Conservation (phyloP, 2,888 invertebrate genomes). For the Electrophaes corylata region DNA sequence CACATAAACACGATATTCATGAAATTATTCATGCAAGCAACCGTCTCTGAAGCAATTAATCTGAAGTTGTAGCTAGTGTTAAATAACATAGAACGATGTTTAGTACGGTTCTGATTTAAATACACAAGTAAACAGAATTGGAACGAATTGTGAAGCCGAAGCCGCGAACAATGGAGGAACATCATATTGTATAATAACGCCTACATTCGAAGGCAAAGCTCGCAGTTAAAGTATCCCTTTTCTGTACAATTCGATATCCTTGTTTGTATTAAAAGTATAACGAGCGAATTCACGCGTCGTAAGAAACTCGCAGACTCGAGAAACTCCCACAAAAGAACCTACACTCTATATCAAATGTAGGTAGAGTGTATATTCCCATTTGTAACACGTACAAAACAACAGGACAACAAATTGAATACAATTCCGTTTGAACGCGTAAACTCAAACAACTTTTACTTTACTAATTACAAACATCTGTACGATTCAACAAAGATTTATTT, state of each 20-base stretch:
- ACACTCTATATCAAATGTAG: too few relatives aligned
- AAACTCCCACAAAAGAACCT: slow-evolving; percentile 38
- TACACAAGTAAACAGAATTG: slow-evolving; percentile 39
- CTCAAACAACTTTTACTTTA: slow-evolving; percentile 35
- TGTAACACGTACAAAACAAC: slow-evolving; percentile 16
- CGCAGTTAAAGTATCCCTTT: slow-evolving; percentile 49
- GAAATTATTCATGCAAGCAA: slow-evolving; percentile 51
- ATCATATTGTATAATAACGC: slow-evolving; percentile 58
- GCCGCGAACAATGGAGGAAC: slow-evolving; percentile 57
- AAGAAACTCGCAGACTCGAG: slow-evolving; percentile 38
- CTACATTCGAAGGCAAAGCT: slow-evolving; percentile 47
- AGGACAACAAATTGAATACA: slow-evolving; percentile 28
- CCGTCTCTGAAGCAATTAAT: slow-evolving; percentile 53
- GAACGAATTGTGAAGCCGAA: slow-evolving; percentile 55
- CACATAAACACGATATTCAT: slow-evolving; percentile 54
- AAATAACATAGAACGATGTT: slow-evolving; percentile 32
- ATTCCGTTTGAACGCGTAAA: slow-evolving; percentile 30
- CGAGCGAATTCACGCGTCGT: slow-evolving; percentile 51
- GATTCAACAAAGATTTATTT: slow-evolving; percentile 45
- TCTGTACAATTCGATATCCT: slow-evolving; percentile 54
- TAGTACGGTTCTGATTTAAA: slow-evolving; percentile 35
- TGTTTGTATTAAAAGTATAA: slow-evolving; percentile 56
- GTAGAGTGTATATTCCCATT: slow-evolving; percentile 14
- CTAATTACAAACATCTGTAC: slow-evolving; percentile 42
- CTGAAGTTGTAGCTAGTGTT: slow-evolving; percentile 36